These are phyloP conservation scores for Drosophila nannoptera DNA, from an alignment of 1,140 invertebrate species.

Conservation along the genomic window DNA sequence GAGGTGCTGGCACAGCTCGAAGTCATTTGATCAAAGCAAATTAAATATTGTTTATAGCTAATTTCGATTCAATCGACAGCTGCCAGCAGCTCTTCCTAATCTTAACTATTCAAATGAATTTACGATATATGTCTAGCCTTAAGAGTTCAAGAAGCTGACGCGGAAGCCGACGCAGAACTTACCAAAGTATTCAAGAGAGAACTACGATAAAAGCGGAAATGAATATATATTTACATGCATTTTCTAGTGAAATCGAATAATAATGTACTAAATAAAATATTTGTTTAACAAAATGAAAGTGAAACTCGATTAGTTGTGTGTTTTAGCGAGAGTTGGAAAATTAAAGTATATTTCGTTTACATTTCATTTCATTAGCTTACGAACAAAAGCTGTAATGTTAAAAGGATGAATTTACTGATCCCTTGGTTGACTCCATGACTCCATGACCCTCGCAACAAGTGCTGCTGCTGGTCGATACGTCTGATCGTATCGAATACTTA, in stretches of 20 bases:
- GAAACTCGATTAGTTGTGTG: background rate
- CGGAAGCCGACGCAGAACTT: constrained; percentile 24
- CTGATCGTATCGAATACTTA: no score
- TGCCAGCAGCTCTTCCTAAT: background rate
- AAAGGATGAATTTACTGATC: constrained; percentile 12
- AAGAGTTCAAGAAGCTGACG: constrained; percentile 22
- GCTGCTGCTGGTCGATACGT: no score
- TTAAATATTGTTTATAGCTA: background rate
- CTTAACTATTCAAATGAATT: constrained; percentile 3
- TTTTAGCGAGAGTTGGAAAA: background rate
- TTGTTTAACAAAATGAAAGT: constrained; percentile 18
- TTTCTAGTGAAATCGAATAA: constrained; percentile 74
- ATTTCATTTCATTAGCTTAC: constrained; percentile 5
- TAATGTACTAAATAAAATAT: constrained; percentile 48
- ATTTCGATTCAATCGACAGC: background rate
- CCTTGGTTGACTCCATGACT: no score
- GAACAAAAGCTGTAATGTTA: constrained; percentile 15
- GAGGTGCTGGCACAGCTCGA: constrained; percentile 4
- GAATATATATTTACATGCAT: constrained; percentile 74
- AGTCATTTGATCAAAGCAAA: no score
- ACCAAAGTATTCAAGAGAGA: constrained; percentile 67
- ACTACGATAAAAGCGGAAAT: constrained; percentile 48
- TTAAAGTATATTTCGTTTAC: background rate
- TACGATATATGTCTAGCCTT: constrained; percentile 18
- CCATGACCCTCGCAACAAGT: background rate